Evolutionary conservation across 2,797 vertebrate species (phyloP).

Genomic region (Thalassophryne amazonica): DNA sequence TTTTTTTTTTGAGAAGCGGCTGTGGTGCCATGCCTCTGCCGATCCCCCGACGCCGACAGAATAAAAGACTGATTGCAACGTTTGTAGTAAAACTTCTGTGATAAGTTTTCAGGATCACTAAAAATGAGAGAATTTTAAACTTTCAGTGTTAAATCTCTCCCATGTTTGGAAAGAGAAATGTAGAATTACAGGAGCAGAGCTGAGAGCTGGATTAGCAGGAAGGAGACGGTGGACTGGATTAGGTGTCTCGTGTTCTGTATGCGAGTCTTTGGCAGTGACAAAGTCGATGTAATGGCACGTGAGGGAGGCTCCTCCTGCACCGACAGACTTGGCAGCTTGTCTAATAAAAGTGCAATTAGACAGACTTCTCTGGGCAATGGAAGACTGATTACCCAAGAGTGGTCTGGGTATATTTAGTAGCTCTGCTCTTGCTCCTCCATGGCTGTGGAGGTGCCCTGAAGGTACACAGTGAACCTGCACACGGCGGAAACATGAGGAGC

Average conservation of each 20-base stretch:
- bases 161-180: neutral
- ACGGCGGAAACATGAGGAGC: conserved; percentile 17
- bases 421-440: conserved; percentile 54
- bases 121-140: conserved; percentile 26
- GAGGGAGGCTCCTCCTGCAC: conserved; percentile 57
- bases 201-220: neutral
- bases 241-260: too few species aligned
- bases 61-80: conserved; percentile 63
- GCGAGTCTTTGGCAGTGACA: conserved; percentile 26
- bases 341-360: conserved; percentile 82
- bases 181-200: neutral
- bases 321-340: conserved; percentile 63
- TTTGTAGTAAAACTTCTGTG: conserved; percentile 36
- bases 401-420: conserved; percentile 78
- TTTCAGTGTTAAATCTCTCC: neutral
- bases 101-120: conserved; percentile 49
- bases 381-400: conserved; percentile 82
- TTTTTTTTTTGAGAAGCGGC: conserved; percentile 56
- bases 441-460: conserved; percentile 44
- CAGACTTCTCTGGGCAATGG: conserved; percentile 73
- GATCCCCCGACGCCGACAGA: conserved; percentile 42
- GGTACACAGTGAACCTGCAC: conserved; percentile 44
- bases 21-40: conserved; percentile 9
- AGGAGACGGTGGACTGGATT: too few species aligned
- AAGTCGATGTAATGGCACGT: conserved; percentile 61